Percentiles rank a stretch among this genome's conserved stretches.
phyloP scores from a whole-genome alignment of 2,888 invertebrate genomes.

The Drosophila birchii region DNA sequence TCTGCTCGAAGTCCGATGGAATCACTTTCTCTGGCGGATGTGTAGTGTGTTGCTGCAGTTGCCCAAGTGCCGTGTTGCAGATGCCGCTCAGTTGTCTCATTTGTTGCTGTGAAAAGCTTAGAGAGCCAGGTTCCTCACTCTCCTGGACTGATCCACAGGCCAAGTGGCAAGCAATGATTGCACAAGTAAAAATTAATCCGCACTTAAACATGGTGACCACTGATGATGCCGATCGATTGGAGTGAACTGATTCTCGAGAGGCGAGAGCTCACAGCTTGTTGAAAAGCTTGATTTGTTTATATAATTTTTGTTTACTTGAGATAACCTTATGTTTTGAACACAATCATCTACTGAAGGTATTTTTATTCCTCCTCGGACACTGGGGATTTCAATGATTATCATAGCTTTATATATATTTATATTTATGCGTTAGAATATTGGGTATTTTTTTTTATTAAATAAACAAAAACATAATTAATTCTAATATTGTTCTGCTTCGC shows the following conservation, averaged over 20 bases:
- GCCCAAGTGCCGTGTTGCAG: not conserved
- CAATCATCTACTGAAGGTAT: not conserved
- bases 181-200: constrained; percentile 1
- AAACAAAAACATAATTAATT: not conserved
- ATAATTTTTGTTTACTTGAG: not conserved
- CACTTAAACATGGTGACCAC: not conserved
- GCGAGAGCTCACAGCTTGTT: not conserved
- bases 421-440: not conserved
- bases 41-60: no score
- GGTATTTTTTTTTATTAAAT: not conserved
- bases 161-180: not conserved
- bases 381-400: not conserved
- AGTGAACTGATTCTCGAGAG: not conserved
- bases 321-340: not conserved
- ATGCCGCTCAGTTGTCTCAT: not conserved
- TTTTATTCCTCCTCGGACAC: not conserved
- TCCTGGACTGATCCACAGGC: not conserved
- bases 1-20: not conserved
- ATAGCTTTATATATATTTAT: not conserved
- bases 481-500: not conserved
- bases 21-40: not conserved
- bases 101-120: not conserved
- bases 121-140: not conserved
- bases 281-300: not conserved
- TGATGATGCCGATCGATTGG: not conserved